Percentiles rank a stretch among this genome's conserved stretches.
Conservation (phyloP, 2,113 vertebrate genomes). For the Deroptyus accipitrinus region DNA sequence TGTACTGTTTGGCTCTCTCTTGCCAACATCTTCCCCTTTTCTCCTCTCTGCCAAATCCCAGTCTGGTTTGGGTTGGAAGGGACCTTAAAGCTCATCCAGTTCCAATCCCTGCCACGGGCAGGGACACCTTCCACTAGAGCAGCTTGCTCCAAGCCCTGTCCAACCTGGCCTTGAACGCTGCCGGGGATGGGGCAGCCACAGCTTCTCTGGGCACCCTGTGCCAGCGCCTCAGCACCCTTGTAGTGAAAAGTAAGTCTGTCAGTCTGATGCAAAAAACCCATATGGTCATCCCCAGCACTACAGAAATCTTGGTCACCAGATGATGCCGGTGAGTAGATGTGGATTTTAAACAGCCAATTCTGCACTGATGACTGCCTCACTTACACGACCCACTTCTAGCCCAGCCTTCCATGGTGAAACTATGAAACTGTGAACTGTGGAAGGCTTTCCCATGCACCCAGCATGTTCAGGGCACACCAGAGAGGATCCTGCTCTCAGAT, state of each 20-base stretch:
- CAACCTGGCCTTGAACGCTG: background rate
- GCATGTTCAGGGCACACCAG: background rate
- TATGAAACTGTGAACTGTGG: background rate
- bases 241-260: background rate
- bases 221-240: background rate
- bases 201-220: background rate
- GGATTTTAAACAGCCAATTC: background rate
- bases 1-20: background rate
- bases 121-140: background rate
- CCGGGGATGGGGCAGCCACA: background rate
- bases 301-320: background rate
- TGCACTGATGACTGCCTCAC: background rate
- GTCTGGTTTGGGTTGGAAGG: background rate
- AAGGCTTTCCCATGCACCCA: background rate
- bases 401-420: background rate
- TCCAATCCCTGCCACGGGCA: background rate
- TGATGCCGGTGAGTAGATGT: background rate
- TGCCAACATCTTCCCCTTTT: background rate
- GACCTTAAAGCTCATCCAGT: background rate
- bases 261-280: background rate
- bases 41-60: background rate
- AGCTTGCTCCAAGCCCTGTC: background rate
- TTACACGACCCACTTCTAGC: background rate
- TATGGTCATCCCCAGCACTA: accelerated
- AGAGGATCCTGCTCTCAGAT: background rate